phyloP scores from a whole-genome alignment of 2,113 vertebrate species.

The Petromus typicus region DNA sequence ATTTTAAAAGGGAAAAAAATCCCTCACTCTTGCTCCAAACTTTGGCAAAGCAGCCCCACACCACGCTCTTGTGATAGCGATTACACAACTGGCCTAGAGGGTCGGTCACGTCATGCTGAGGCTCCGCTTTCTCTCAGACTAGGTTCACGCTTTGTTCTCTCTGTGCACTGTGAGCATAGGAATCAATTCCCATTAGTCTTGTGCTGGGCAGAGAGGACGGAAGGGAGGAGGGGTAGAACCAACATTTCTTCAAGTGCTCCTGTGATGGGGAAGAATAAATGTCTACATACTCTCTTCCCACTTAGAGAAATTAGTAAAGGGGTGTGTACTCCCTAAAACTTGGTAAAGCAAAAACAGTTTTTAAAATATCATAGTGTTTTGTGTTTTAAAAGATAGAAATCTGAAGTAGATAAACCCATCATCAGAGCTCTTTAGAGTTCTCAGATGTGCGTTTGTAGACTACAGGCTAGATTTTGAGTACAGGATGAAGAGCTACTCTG shows the following conservation, averaged over 20 bases:
- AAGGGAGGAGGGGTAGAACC: neutral
- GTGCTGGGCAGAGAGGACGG: neutral
- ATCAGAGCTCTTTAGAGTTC: neutral
- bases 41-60: neutral
- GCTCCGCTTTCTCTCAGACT: neutral
- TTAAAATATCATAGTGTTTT: neutral
- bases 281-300: neutral
- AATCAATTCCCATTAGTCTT: neutral
- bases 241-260: neutral
- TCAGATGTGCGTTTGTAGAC: neutral
- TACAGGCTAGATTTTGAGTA: constrained; percentile 17
- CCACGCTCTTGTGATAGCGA: neutral
- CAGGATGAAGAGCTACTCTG: neutral
- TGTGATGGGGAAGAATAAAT: neutral
- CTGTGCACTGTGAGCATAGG: neutral
- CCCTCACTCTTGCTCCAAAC: neutral
- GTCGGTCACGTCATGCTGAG: accelerated
- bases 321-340: neutral
- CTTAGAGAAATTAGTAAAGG: neutral
- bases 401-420: neutral
- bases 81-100: neutral
- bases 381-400: constrained; percentile 31
- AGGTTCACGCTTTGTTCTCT: neutral
- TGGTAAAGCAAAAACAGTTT: constrained; percentile 18
- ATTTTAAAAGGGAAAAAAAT: too few species aligned